Conservation (phyloP, 2,888 invertebrate genomes). For the Galerucella nymphaeae region DNA sequence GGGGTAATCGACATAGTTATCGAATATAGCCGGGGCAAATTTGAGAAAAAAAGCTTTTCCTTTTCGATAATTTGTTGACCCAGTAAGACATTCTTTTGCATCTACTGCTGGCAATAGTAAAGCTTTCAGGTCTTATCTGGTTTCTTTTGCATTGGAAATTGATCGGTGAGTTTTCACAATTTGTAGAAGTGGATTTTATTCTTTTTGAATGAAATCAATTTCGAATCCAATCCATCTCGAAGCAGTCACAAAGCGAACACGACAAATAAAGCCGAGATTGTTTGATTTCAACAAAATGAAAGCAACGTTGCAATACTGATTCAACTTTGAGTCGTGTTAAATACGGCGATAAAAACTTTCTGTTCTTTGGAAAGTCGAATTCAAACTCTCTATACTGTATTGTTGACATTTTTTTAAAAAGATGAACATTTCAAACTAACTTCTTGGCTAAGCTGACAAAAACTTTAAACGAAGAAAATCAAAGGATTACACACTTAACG, state of each 20-base stretch:
- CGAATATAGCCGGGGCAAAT: neutral
- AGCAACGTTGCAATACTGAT: constrained; percentile 46
- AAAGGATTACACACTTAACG: too few species aligned
- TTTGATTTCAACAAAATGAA: constrained; percentile 45
- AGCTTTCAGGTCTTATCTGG: too few species aligned
- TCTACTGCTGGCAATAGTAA: too few species aligned
- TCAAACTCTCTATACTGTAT: neutral
- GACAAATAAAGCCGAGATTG: constrained; percentile 40
- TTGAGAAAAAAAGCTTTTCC: neutral
- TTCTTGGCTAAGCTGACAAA: too few species aligned
- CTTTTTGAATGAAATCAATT: neutral
- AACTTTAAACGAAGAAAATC: too few species aligned
- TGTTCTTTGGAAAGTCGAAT: constrained; percentile 8
- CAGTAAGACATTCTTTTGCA: too few species aligned
- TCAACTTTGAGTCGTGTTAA: constrained; percentile 45
- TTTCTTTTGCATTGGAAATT: too few species aligned
- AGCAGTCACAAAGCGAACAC: constrained; percentile 38
- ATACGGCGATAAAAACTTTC: constrained; percentile 44
- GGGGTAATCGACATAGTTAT: neutral
- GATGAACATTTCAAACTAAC: too few species aligned
- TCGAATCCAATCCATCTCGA: constrained; percentile 38
- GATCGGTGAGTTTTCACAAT: too few species aligned
- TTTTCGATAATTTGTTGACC: too few species aligned
- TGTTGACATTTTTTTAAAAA: too few species aligned
- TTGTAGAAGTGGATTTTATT: neutral